Evolutionary conservation across 2,797 vertebrate species (phyloP).

Genomic region (Argyrosomus regius): DNA sequence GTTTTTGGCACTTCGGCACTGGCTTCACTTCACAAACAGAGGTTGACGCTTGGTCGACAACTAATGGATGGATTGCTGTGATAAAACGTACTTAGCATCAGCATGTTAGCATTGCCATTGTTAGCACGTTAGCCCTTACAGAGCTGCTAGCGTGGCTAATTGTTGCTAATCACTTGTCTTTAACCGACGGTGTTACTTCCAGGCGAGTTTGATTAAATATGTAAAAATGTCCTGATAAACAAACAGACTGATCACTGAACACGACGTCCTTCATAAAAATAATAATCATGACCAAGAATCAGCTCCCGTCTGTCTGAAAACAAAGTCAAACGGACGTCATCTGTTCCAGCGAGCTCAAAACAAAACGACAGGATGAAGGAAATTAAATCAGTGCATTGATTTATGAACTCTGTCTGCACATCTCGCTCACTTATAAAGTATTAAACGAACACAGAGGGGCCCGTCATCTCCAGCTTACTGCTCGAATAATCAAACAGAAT

Average conservation of each 20-base stretch:
- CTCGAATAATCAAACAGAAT: neutral
- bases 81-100: no score
- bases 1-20: no score
- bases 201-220: neutral
- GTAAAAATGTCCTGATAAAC: neutral
- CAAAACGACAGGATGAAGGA: neutral
- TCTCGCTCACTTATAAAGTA: slow-evolving; percentile 13
- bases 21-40: no score
- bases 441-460: slow-evolving; percentile 4
- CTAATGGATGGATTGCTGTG: neutral
- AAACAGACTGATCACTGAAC: neutral
- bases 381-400: slow-evolving; percentile 6
- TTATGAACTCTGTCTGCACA: slow-evolving; percentile 3
- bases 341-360: neutral
- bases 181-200: neutral
- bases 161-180: neutral
- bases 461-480: neutral
- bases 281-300: neutral
- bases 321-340: neutral
- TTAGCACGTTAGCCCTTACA: neutral
- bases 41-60: no score
- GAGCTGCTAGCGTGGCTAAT: neutral
- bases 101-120: neutral
- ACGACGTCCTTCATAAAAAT: neutral
- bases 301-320: neutral